These are phyloP conservation scores for Protobothrops mucrosquamatus DNA, from an alignment of 2,113 vertebrate species.

Conservation along the genomic window DNA sequence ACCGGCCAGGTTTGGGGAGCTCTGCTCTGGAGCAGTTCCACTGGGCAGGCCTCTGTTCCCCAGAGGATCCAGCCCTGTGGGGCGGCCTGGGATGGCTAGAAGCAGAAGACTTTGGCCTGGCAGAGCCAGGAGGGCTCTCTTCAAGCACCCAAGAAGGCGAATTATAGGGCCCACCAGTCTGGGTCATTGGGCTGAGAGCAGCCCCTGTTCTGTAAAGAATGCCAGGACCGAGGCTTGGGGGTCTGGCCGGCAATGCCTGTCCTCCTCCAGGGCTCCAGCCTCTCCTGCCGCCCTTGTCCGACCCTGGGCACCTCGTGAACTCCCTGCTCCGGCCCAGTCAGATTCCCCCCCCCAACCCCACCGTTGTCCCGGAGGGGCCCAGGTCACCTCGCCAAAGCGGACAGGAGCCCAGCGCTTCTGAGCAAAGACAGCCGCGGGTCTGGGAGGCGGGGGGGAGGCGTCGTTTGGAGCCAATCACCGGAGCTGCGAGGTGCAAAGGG, in stretches of 20 bases:
- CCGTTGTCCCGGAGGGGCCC: not conserved
- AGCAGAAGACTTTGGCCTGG: not conserved
- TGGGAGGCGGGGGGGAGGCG: fast-evolving
- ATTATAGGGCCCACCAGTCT: too few species aligned
- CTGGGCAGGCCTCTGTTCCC: not conserved
- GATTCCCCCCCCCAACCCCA: too few species aligned
- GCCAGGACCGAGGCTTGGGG: not conserved
- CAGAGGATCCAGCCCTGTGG: not conserved
- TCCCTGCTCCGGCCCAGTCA: not conserved
- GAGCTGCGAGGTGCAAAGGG: not conserved
- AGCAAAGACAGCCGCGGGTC: not conserved
- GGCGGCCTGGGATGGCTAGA: not conserved
- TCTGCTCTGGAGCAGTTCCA: not conserved
- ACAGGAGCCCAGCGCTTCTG: not conserved
- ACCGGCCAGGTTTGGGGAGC: not conserved
- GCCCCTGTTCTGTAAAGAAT: not conserved
- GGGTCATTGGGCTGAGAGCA: too few species aligned
- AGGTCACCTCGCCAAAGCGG: not conserved
- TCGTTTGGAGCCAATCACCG: not conserved
- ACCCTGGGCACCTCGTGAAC: not conserved
- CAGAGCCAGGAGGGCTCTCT: not conserved
- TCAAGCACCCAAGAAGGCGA: not conserved
- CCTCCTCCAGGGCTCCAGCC: not conserved
- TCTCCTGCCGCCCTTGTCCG: not conserved
- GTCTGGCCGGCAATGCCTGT: not conserved